phyloP scores from a whole-genome alignment of 2,888 invertebrate species.

The Sesamia inferens region DNA sequence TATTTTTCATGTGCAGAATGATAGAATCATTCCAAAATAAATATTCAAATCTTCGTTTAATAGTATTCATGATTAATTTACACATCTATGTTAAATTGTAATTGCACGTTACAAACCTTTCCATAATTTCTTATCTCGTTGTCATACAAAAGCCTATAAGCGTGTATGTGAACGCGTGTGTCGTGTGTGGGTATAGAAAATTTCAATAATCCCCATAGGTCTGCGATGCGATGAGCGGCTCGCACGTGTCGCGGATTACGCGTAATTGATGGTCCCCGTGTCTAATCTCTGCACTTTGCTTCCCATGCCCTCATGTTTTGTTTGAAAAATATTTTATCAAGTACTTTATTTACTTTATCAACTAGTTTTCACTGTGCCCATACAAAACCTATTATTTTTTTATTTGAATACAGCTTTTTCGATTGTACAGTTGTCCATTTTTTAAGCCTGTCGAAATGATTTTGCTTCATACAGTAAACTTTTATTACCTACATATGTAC shows the following conservation, averaged over 20 bases:
- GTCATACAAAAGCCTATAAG: slow-evolving; percentile 47
- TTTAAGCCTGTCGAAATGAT: slow-evolving; percentile 46
- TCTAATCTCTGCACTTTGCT: slow-evolving; percentile 88
- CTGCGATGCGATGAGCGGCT: slow-evolving; percentile 78
- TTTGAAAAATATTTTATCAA: slow-evolving; percentile 52
- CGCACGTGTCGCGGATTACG: slow-evolving; percentile 87
- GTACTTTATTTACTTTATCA: slow-evolving; percentile 40
- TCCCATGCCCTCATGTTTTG: slow-evolving; percentile 52
- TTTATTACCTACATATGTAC: slow-evolving; percentile 43
- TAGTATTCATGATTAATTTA: slow-evolving; percentile 33
- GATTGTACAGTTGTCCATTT: slow-evolving; percentile 24
- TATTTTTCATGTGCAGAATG: neutral
- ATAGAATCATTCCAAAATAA: slow-evolving; percentile 7
- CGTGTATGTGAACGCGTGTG: slow-evolving; percentile 57
- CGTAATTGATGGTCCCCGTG: slow-evolving; percentile 87
- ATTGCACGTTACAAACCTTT: slow-evolving; percentile 41
- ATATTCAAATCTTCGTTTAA: slow-evolving; percentile 9
- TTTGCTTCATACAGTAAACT: slow-evolving; percentile 40
- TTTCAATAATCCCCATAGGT: slow-evolving; percentile 87
- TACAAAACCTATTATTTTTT: slow-evolving; percentile 25
- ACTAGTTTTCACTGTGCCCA: slow-evolving; percentile 30
- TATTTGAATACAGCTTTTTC: slow-evolving; percentile 33
- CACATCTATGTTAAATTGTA: slow-evolving; percentile 25
- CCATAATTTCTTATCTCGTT: slow-evolving; percentile 62
- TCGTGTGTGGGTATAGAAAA: slow-evolving; percentile 75